A percentile compares a stretch with the other conserved stretches of the same genome.
Evolutionary conservation across 2,888 invertebrate genomes (phyloP).

Genomic region (Helobdella robusta): DNA sequence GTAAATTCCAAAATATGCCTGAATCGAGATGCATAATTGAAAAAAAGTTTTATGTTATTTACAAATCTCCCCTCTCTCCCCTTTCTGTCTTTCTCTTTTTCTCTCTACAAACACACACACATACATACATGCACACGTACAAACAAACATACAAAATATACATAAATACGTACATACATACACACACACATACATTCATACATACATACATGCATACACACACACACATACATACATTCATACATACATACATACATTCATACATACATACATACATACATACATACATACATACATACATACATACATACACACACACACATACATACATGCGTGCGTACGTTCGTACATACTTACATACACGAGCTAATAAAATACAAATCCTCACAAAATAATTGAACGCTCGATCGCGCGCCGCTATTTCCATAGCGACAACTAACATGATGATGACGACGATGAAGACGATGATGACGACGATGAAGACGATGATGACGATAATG

Average conservation of each 20-base stretch:
- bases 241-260: neutral
- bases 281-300: neutral
- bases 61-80: neutral
- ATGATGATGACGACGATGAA: too few species aligned
- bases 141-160: neutral
- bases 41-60: too few species aligned
- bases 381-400: too few species aligned
- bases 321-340: neutral
- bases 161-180: neutral
- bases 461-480: too few species aligned
- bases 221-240: neutral
- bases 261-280: neutral
- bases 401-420: too few species aligned
- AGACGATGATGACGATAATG: too few species aligned
- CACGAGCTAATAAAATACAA: too few species aligned
- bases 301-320: neutral
- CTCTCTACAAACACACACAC: neutral
- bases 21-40: too few species aligned
- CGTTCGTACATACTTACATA: neutral
- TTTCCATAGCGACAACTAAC: too few species aligned
- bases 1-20: too few species aligned
- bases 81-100: neutral
- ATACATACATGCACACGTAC: constrained; percentile 3
- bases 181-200: neutral
- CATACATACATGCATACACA: constrained; percentile 3